Base-by-base conservation (phyloP, 2,113 vertebrate species). In the Ginglymostoma cirratum region DNA sequence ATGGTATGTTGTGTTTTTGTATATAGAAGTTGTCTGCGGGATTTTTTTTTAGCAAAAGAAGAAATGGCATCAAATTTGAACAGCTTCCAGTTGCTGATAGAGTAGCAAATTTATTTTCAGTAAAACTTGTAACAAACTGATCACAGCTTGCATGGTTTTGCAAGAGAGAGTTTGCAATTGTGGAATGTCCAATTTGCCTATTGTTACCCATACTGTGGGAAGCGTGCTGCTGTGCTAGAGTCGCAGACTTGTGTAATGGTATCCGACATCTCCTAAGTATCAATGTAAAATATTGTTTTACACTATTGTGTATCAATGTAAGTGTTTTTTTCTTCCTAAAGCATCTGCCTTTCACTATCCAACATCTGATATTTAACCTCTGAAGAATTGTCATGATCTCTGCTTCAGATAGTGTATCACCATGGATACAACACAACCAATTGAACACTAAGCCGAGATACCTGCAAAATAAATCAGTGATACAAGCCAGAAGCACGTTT, bases 311-410 rank as follows among this genome's bases (percentile, higher is more conserved):
- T 12, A 10, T 61, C 12, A 61, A 61, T 76, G 69, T 90, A 52
- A 24, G 69, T 48, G 69, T 14, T 45, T 17, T 24, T 95, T 48
- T 72, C 69, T 76, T 95, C 42, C 69, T 70, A 30, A 67, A 94
- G 66, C 23, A 69, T 19, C 27, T 27, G 27, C 66, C 45, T 15
- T 38, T 23, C 34, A 19, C 5, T 67, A 12, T 48, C 69, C 30
- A 70, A 95, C 45, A 24, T 76, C 6, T 76, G 24, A 1, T 45
- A 76, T 48, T 70, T 70, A 66, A 72, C 69, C 94, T 72, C 76
- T 95, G 61, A 93, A 93, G 61, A 66, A 38, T 93, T 93, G 65
- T 66, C 23, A n/a, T 23, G 34, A 93, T 66, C 61, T 93, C 89
- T 93, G 87, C 52, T 65, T 90, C 52, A 61, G 12, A n/a, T 30